A percentile compares a stretch with the other conserved stretches of the same genome.
Evolutionary conservation across 2,797 vertebrate genomes (phyloP).

Genomic region (Alosa sapidissima): DNA sequence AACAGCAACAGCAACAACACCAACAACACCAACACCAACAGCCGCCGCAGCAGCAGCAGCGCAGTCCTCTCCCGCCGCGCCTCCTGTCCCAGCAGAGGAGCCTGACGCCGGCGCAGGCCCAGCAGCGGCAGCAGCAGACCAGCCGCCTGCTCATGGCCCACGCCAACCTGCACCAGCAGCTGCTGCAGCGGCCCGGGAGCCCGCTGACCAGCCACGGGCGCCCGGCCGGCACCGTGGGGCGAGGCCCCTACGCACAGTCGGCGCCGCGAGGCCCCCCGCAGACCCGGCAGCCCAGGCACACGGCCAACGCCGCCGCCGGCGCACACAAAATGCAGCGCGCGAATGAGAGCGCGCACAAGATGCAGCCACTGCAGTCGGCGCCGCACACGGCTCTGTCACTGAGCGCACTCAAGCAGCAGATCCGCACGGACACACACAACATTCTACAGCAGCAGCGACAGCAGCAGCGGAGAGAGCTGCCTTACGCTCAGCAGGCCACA

Average conservation of each 20-base stretch:
- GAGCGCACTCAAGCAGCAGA: conserved; percentile 40
- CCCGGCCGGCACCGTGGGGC: background rate
- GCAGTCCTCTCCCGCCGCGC: background rate
- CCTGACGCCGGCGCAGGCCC: background rate
- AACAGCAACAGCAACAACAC: background rate
- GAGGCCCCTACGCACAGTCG: background rate
- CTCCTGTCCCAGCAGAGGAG: conserved; percentile 19
- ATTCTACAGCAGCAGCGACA: conserved; percentile 40
- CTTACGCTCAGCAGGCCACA: background rate
- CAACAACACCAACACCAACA: background rate
- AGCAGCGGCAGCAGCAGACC: background rate
- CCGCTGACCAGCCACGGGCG: conserved; percentile 37
- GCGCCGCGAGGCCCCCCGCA: background rate
- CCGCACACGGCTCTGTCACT: background rate
- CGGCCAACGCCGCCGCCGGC: background rate
- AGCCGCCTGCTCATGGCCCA: background rate
- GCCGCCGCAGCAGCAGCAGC: conserved; percentile 15
- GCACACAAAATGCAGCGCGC: too few species aligned
- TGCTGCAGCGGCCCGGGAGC: background rate
- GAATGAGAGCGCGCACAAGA: background rate
- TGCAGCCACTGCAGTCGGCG: background rate
- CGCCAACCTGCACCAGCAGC: background rate
- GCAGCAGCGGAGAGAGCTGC: background rate
- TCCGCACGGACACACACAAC: background rate
- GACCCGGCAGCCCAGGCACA: background rate